These are phyloP conservation scores for Anthrax anthrax DNA, from an alignment of 2,888 invertebrate species.

Conservation along the genomic window DNA sequence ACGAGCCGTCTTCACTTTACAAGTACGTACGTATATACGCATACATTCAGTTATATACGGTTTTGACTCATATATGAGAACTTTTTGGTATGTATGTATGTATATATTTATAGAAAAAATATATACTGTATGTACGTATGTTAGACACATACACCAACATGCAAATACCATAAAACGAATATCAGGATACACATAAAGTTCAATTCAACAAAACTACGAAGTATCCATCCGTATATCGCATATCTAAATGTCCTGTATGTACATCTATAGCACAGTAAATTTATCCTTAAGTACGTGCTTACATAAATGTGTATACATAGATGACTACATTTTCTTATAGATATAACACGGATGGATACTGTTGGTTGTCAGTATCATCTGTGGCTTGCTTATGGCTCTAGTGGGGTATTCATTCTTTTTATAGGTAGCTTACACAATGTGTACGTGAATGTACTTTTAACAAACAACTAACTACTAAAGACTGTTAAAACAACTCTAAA, in stretches of 20 bases:
- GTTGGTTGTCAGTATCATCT: constrained; percentile 17
- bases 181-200: not conserved
- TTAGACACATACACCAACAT: no score
- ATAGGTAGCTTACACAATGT: constrained; percentile 7
- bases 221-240: not conserved
- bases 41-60: not conserved
- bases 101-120: no score
- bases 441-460: not conserved
- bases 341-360: constrained; percentile 10
- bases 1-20: constrained; percentile 16
- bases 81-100: no score
- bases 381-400: constrained; percentile 17
- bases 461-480: not conserved
- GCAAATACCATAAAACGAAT: no score
- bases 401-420: constrained; percentile 13
- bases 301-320: no score
- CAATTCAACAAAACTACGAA: constrained; percentile 1
- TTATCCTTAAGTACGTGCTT: constrained; percentile 4
- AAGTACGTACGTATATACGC: constrained; percentile 5
- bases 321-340: no score
- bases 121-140: no score
- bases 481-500: not conserved
- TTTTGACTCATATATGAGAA: no score
- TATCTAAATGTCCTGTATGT: not conserved
- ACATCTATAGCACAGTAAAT: no score